A percentile compares a stretch with the other conserved stretches of the same genome.
Conservation (phyloP, 92 coral and sea anemone genomes). For the Ricordea florida region DNA sequence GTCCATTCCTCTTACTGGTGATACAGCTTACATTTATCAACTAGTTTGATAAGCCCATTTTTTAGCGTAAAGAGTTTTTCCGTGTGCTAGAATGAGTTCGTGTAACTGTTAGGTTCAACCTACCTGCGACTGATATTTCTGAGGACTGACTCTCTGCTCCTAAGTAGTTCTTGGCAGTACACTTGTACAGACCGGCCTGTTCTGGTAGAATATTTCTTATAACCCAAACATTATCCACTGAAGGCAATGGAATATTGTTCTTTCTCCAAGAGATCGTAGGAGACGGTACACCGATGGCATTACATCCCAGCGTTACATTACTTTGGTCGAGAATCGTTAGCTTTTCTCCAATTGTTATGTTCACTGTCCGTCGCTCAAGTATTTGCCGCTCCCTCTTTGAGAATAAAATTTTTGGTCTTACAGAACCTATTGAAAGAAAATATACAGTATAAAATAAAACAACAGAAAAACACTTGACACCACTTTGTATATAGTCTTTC, state of each 20-base stretch:
- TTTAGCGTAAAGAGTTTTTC: too few species aligned
- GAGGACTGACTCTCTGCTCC: conserved; percentile 63
- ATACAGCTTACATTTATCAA: too few species aligned
- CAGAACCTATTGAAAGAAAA: conserved; percentile 6
- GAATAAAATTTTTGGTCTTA: conserved; percentile 46
- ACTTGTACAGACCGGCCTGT: conserved; percentile 61
- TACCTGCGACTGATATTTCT: conserved; percentile 54
- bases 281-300: conserved; percentile 64
- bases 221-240: neutral
- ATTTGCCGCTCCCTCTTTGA: conserved; percentile 15
- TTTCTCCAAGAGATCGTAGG: conserved; percentile 74
- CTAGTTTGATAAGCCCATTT: too few species aligned
- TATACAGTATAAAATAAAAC: neutral
- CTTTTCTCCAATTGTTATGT: conserved; percentile 63
- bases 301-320: conserved; percentile 68
- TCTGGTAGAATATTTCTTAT: conserved; percentile 2
- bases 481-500: too few species aligned
- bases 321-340: conserved; percentile 61
- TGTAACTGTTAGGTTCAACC: neutral
- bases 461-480: neutral
- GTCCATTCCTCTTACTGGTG: too few species aligned
- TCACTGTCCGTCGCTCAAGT: conserved; percentile 40
- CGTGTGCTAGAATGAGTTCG: too few species aligned
- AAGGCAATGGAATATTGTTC: conserved; percentile 16
- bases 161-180: conserved; percentile 63